Conservation (phyloP, 2,888 invertebrate species). For the Linnaemya tessellans region DNA sequence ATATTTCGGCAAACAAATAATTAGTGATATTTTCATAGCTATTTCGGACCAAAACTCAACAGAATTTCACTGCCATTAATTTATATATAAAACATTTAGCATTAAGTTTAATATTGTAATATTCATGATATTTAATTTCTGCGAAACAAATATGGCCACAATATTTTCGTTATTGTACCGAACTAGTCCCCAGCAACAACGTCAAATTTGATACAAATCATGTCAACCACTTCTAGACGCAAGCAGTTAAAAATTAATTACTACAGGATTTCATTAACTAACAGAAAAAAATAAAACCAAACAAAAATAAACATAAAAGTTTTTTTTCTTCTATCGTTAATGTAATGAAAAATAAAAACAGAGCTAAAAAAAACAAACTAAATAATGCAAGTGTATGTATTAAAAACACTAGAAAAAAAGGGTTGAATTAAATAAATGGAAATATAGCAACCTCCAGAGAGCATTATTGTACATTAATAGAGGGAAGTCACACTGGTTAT, state of each 20-base stretch:
- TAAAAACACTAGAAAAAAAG: slow-evolving; percentile 44
- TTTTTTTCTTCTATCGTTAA: slow-evolving; percentile 28
- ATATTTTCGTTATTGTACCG: no score
- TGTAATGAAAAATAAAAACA: slow-evolving; percentile 52
- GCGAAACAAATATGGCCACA: no score
- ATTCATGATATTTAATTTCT: no score
- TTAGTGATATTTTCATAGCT: no score
- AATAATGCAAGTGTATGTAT: slow-evolving; percentile 27
- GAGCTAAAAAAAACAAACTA: slow-evolving; percentile 40
- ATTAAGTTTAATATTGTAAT: no score
- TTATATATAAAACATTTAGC: no score
- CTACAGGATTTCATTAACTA: slow-evolving; percentile 27
- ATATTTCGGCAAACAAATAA: no score
- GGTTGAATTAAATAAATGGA: slow-evolving; percentile 53
- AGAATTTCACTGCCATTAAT: slow-evolving; percentile 37
- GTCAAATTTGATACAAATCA: slow-evolving; percentile 42
- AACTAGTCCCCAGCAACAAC: no score
- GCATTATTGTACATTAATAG: slow-evolving; percentile 49
- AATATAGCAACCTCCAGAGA: slow-evolving; percentile 66
- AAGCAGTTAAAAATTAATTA: slow-evolving; percentile 48
- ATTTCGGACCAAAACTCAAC: no score
- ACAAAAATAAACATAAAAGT: slow-evolving; percentile 44
- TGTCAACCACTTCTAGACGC: slow-evolving; percentile 38
- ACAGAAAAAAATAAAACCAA: slow-evolving; percentile 19
- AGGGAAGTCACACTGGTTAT: slow-evolving; percentile 6